Evolutionary conservation across 2,113 vertebrate genomes (phyloP).

Genomic region (Labeo catla): DNA sequence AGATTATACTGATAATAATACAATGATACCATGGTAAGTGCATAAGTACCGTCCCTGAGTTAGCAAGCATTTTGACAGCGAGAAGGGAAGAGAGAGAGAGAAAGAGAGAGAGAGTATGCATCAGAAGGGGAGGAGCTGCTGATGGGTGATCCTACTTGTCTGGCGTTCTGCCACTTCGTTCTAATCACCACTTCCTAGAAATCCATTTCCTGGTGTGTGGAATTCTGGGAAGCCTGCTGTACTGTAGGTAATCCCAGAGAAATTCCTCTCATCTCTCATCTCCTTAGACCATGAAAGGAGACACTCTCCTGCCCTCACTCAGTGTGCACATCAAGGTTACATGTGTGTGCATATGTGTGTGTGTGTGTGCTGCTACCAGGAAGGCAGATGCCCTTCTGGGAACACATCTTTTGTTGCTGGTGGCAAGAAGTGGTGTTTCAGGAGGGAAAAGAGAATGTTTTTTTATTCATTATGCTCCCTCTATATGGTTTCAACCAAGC

Average conservation of each 20-base stretch:
- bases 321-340: background rate
- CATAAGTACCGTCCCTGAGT: background rate
- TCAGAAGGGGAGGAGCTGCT: constrained; percentile 29
- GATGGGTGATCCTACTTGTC: constrained; percentile 43
- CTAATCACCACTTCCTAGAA: constrained; percentile 62
- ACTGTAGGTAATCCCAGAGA: constrained; percentile 59
- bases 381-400: constrained; percentile 52
- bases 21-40: background rate
- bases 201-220: constrained; percentile 55
- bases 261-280: constrained; percentile 57
- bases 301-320: constrained; percentile 43
- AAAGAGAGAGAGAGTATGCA: constrained; percentile 9
- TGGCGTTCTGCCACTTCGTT: constrained; percentile 54
- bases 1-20: background rate
- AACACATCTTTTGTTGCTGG: constrained; percentile 37
- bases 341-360: constrained; percentile 16
- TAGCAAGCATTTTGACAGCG: background rate
- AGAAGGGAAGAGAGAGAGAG: background rate
- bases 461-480: constrained; percentile 26
- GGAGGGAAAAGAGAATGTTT: constrained; percentile 11
- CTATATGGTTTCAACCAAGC: background rate
- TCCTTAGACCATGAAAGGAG: constrained; percentile 53
- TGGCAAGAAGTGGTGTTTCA: constrained; percentile 31
- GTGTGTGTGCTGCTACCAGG: constrained; percentile 42
- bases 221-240: constrained; percentile 57